A percentile compares a stretch with the other conserved stretches of the same genome.
Conservation (phyloP, 2,113 vertebrate genomes). For the Paedocypris sp. region DNA sequence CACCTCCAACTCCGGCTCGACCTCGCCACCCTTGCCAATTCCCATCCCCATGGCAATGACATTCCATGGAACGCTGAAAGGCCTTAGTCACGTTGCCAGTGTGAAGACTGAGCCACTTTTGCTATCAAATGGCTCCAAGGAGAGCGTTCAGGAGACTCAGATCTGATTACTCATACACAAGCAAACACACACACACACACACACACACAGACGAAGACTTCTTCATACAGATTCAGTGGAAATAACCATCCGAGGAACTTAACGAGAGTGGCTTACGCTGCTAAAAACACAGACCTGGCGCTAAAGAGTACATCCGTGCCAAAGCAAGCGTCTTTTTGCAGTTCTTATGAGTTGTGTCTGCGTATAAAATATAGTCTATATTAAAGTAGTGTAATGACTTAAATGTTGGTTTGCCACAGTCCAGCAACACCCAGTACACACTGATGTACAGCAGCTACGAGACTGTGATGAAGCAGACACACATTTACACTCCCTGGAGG, state of each 20-base stretch:
- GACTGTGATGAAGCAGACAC: slow-evolving; percentile 17
- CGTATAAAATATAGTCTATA: slow-evolving; percentile 60
- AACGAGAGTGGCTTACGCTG: slow-evolving; percentile 55
- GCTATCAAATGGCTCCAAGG: slow-evolving; percentile 86
- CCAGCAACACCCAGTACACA: slow-evolving; percentile 44
- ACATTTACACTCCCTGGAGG: slow-evolving; percentile 8
- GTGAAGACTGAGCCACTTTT: slow-evolving; percentile 80
- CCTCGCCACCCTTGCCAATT: slow-evolving; percentile 61
- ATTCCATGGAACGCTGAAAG: slow-evolving; percentile 68
- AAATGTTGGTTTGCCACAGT: slow-evolving; percentile 52
- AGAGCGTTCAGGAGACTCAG: slow-evolving; percentile 91
- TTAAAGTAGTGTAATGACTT: slow-evolving; percentile 54
- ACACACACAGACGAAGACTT: slow-evolving; percentile 2
- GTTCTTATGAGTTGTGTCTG: slow-evolving; percentile 66
- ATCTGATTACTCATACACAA: slow-evolving; percentile 57
- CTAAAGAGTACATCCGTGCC: slow-evolving; percentile 66
- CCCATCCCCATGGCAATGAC: slow-evolving; percentile 62
- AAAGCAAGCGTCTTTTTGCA: slow-evolving; percentile 69
- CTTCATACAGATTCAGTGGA: slow-evolving; percentile 12
- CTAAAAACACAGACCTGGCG: slow-evolving; percentile 47
- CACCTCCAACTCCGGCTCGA: slow-evolving; percentile 48
- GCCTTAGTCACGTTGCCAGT: slow-evolving; percentile 69
- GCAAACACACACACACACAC: background rate
- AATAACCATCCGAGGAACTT: slow-evolving; percentile 41
- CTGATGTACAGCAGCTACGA: slow-evolving; percentile 18